phyloP scores from a whole-genome alignment of 2,888 invertebrate genomes.

The Drosophila birchii region DNA sequence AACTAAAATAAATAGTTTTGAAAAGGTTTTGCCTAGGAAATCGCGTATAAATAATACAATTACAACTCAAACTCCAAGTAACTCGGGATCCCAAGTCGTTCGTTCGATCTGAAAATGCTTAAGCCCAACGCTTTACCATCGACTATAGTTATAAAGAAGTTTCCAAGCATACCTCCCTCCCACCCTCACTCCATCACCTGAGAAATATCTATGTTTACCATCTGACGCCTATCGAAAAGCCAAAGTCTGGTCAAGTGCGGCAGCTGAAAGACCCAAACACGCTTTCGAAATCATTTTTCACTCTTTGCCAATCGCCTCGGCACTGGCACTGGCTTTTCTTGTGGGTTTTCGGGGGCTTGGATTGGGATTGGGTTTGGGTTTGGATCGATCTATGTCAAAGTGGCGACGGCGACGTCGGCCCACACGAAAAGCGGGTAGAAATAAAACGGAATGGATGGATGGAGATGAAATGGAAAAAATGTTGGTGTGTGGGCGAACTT shows the following conservation, averaged over 20 bases:
- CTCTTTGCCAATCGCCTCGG: conserved; percentile 29
- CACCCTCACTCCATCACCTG: background rate
- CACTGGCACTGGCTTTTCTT: conserved; percentile 11
- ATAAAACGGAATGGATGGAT: conserved; percentile 10
- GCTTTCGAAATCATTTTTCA: conserved; percentile 39
- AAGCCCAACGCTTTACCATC: background rate
- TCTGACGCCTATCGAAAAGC: conserved; percentile 14
- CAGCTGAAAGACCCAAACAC: background rate
- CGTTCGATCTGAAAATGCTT: too few relatives aligned
- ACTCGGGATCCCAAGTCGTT: background rate
- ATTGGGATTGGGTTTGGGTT: conserved; percentile 11
- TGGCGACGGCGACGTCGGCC: conserved; percentile 30
- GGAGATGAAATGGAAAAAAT: conserved; percentile 35
- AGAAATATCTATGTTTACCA: conserved; percentile 5
- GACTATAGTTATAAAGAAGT: background rate
- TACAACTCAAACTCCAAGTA: background rate
- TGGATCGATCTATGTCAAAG: conserved; percentile 50
- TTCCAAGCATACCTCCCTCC: background rate
- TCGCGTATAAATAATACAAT: too few relatives aligned
- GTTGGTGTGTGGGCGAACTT: conserved; percentile 73
- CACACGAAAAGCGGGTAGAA: conserved; percentile 36
- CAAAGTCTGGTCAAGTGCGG: conserved; percentile 28
- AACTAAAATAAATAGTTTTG: background rate
- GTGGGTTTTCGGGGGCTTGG: conserved; percentile 19
- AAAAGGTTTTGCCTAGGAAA: background rate